phyloP scores from a whole-genome alignment of 2,113 vertebrate genomes.

The Cyphotilapia sp. region DNA sequence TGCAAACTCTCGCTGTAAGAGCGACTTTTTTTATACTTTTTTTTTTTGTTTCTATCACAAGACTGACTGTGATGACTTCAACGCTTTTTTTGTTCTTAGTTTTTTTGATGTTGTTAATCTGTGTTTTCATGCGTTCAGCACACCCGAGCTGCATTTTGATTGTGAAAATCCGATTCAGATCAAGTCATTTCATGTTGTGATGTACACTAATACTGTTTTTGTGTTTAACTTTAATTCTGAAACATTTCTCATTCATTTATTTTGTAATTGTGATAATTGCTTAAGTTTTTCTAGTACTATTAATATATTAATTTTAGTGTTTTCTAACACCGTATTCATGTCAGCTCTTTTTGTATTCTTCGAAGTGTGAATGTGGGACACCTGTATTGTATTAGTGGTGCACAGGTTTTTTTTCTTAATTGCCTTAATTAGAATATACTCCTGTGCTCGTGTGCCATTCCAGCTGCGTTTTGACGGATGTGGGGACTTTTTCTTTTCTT shows the following conservation, averaged over 20 bases:
- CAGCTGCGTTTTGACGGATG: neutral
- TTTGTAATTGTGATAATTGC: slow-evolving; percentile 51
- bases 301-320: slow-evolving; percentile 29
- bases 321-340: slow-evolving; percentile 4
- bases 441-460: neutral
- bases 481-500: neutral
- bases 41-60: neutral
- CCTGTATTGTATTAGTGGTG: neutral
- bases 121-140: slow-evolving; percentile 1
- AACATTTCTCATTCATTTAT: neutral
- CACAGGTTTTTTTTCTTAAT: slow-evolving; percentile 30
- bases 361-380: neutral
- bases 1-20: slow-evolving; percentile 10
- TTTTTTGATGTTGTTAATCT: neutral
- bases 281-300: neutral
- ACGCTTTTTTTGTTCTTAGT: neutral
- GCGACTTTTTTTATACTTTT: neutral
- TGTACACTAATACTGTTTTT: slow-evolving; percentile 9
- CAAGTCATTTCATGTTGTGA: slow-evolving; percentile 6
- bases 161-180: slow-evolving; percentile 13
- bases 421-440: slow-evolving; percentile 58
- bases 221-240: slow-evolving; percentile 42
- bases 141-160: slow-evolving; percentile 53
- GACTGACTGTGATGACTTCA: slow-evolving; percentile 6
- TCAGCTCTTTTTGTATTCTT: slow-evolving; percentile 21